Evolutionary conservation across 2,113 vertebrate genomes (phyloP), one percentile per base, ranked within the genome.

Genomic region (Rissa tridactyla): DNA sequence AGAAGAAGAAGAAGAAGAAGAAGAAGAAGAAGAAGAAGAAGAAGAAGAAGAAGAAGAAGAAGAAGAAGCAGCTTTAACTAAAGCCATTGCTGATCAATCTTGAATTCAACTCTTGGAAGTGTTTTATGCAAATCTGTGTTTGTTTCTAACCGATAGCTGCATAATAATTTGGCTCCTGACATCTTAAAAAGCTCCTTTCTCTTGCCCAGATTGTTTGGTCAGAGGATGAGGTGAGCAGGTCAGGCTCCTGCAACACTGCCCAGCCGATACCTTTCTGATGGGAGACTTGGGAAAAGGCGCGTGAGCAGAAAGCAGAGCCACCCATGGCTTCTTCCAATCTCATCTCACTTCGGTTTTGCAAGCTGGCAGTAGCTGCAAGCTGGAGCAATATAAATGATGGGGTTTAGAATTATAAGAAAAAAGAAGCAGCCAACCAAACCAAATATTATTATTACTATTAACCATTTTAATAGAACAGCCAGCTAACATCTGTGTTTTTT

Each of bases 241-340:
- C 77, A 44, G 58, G 40, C 32, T 62, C 16, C 11, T 36, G 17
- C 40, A 64, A 7, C 58, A 3, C 0, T 26, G 38, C 36, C 21
- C 6, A 2, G 2, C 38, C 32, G 10, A 7, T 8, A n/a, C 8
- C 1, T n/a, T 13, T 30, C 32, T 36, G 20, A 20, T 20, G 38
- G 47, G 57, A 32, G 12, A 30, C 19, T 20, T 30, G 34, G 38
- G 82, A 11, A 46, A 73, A 73, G 58, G 10, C 4, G 5, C 8
- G 57, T 30, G 38, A 72, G 38, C 38, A 22, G 58, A 62, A 51
- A 72, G 47, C 38, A 7, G 26, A 20, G 38, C 49, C 34, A 25
- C 38, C 38, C 27, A 30, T 32, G 25, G 40, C 9, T 25, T 36
- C 19, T 83, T 34, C 46, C 30, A 11, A 23, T 8, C 58, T 62